These are phyloP conservation scores for Thymallus thymallus DNA, from an alignment of 2,113 vertebrate species.

Conservation along the genomic window DNA sequence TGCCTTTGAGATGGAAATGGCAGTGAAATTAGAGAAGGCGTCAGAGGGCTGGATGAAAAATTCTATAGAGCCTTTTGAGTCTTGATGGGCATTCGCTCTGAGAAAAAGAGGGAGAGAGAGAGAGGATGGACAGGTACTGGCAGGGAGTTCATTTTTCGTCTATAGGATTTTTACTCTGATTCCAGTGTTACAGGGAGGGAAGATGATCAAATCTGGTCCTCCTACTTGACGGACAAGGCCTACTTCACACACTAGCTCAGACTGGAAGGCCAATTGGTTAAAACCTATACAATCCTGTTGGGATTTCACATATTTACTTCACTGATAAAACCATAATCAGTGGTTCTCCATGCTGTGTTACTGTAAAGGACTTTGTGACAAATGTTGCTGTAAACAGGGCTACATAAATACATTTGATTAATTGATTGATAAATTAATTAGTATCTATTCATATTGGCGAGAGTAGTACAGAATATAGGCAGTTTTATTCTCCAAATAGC, in stretches of 20 bases:
- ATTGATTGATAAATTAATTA: no score
- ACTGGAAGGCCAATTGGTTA: background rate
- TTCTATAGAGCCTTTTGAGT: slow-evolving; percentile 50
- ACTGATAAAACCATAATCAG: background rate
- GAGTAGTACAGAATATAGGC: no score
- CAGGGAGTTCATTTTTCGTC: background rate
- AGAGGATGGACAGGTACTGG: slow-evolving; percentile 10
- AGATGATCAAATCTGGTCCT: background rate
- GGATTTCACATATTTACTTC: background rate
- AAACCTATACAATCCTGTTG: background rate
- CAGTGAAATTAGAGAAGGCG: slow-evolving; percentile 29
- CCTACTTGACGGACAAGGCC: background rate
- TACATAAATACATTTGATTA: no score
- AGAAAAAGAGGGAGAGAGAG: slow-evolving; percentile 18
- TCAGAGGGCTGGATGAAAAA: slow-evolving; percentile 40
- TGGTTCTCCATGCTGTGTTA: no score
- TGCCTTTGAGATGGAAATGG: slow-evolving; percentile 58
- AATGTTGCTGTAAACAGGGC: no score
- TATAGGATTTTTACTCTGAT: background rate
- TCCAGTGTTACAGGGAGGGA: no score
- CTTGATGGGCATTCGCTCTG: slow-evolving; percentile 33
- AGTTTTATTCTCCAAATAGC: no score
- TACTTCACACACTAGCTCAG: background rate
- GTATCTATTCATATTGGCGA: no score
- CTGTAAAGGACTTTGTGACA: no score